Evolutionary conservation across 2,797 vertebrate species (phyloP).

Genomic region (Prionace glauca): DNA sequence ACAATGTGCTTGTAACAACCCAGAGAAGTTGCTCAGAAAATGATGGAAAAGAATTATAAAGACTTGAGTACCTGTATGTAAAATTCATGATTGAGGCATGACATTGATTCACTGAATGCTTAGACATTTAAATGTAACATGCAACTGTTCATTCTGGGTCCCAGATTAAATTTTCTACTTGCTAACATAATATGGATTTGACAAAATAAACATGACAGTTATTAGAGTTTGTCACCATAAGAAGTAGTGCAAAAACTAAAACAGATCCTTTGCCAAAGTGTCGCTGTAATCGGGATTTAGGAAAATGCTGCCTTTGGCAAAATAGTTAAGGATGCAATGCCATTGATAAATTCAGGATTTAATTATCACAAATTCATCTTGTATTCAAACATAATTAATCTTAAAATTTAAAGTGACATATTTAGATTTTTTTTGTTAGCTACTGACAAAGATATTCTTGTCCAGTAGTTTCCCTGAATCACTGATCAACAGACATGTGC

Average conservation of each 20-base stretch:
- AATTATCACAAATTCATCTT: neutral
- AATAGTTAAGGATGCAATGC: neutral
- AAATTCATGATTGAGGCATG: slow-evolving; percentile 32
- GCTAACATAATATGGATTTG: slow-evolving; percentile 33
- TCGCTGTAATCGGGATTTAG: neutral
- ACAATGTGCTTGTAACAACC: neutral
- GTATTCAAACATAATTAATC: neutral
- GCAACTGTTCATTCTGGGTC: slow-evolving; percentile 20
- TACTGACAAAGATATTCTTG: neutral
- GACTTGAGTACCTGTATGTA: slow-evolving; percentile 30
- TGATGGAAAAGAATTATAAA: slow-evolving; percentile 23
- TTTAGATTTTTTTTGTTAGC: neutral
- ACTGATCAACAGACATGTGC: neutral
- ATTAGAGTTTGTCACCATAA: slow-evolving; percentile 15
- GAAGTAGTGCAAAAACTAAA: neutral
- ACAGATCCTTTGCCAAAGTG: neutral
- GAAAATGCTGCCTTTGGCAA: neutral
- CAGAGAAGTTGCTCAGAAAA: slow-evolving; percentile 36
- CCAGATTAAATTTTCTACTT: slow-evolving; percentile 33
- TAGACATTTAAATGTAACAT: slow-evolving; percentile 36
- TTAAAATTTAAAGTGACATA: neutral
- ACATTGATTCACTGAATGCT: slow-evolving; percentile 37
- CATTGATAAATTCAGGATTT: neutral
- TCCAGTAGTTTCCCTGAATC: neutral
- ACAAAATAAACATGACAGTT: slow-evolving; percentile 33